These are phyloP conservation scores for Ictalurus furcatus DNA, from an alignment of 2,113 vertebrate species.

Conservation along the genomic window DNA sequence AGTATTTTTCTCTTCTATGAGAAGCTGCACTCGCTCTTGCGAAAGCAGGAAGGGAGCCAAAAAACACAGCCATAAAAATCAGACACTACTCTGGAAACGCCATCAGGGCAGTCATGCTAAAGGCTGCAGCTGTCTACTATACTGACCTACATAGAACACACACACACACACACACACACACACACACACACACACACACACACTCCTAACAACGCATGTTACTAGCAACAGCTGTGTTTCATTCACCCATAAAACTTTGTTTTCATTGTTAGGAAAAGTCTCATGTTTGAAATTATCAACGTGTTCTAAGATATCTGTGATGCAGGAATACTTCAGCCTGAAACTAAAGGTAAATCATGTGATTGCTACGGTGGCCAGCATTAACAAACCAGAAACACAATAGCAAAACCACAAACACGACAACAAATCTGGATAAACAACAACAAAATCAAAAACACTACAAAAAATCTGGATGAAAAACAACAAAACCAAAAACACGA, in stretches of 20 bases:
- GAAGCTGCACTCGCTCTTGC: slow-evolving; percentile 43
- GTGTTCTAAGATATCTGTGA: background rate
- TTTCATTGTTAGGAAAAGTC: background rate
- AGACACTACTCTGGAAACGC: slow-evolving; percentile 73
- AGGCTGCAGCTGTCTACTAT: slow-evolving; percentile 46
- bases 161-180: slow-evolving; percentile 20
- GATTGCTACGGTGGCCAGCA: background rate
- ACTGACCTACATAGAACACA: slow-evolving; percentile 51
- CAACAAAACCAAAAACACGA: background rate
- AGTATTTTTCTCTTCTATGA: slow-evolving; percentile 42
- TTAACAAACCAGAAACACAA: background rate
- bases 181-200: slow-evolving; percentile 29
- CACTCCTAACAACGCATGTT: slow-evolving; percentile 47
- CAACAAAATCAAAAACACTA: background rate
- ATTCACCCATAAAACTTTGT: slow-evolving; percentile 2
- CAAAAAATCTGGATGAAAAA: background rate
- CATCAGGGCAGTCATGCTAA: slow-evolving; percentile 59
- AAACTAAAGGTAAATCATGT: background rate
- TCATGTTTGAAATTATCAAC: background rate
- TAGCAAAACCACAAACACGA: background rate
- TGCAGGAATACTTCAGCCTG: background rate
- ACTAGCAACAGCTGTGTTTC: slow-evolving; percentile 41
- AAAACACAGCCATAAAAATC: slow-evolving; percentile 73
- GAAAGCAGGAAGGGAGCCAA: slow-evolving; percentile 67
- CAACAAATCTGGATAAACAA: background rate